Conservation (phyloP, 2,113 vertebrate species). For the Donacobius atricapilla region DNA sequence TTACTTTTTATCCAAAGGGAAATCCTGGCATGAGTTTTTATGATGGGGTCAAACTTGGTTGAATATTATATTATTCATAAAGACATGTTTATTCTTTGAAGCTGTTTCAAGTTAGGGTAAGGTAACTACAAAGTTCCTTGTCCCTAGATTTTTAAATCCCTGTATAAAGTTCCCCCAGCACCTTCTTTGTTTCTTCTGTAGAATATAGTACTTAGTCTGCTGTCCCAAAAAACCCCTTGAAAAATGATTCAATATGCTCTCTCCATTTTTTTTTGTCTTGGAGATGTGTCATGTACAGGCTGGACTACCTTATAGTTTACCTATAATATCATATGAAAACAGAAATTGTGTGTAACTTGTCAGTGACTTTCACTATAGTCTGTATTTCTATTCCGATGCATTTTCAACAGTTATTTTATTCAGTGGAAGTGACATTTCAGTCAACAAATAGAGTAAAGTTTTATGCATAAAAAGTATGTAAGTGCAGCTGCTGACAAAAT, state of each 20-base stretch:
- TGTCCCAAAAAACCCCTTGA: neutral
- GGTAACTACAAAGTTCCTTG: neutral
- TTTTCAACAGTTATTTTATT: neutral
- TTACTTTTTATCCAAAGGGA: neutral
- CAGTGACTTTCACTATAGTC: neutral
- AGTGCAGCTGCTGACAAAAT: neutral
- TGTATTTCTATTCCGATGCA: neutral
- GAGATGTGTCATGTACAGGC: neutral
- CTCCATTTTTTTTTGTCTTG: neutral
- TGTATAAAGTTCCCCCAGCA: neutral
- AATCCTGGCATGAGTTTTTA: neutral
- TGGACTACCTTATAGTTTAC: neutral
- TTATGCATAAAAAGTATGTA: neutral
- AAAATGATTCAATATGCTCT: neutral
- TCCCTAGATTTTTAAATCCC: neutral
- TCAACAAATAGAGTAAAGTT: neutral
- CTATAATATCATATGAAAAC: neutral
- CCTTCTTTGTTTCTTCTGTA: neutral
- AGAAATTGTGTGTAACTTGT: neutral
- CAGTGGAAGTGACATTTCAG: neutral
- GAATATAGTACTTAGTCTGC: neutral
- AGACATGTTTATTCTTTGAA: neutral
- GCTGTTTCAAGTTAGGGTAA: neutral
- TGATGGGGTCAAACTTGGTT: neutral
- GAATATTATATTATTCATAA: neutral